Percentiles rank a stretch among this genome's conserved stretches.
Evolutionary conservation across 2,113 vertebrate species (phyloP).

Genomic region (Pristiophorus japonicus): DNA sequence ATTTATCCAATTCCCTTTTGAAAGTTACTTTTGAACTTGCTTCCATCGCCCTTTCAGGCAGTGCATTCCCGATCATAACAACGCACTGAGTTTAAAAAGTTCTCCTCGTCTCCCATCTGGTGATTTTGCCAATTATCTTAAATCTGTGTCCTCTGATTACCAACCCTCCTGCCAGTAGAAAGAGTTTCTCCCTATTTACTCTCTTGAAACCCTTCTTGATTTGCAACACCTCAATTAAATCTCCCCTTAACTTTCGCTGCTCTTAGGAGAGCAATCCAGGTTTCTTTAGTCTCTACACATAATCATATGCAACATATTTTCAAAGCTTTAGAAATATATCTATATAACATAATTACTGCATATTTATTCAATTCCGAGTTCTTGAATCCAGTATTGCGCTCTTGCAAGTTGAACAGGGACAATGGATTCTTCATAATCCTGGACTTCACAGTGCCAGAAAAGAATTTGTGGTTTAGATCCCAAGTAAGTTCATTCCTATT

Average conservation of each 20-base stretch:
- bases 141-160: background rate
- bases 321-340: background rate
- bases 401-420: background rate
- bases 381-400: background rate
- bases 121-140: background rate
- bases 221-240: background rate
- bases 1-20: background rate
- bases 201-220: background rate
- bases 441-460: background rate
- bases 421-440: background rate
- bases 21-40: background rate
- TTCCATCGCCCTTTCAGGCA: background rate
- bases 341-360: background rate
- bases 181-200: background rate
- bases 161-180: background rate
- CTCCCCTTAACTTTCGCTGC: background rate
- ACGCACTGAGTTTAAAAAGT: background rate
- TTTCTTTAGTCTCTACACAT: background rate
- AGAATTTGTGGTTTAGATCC: background rate
- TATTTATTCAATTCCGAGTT: background rate
- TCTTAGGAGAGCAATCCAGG: background rate
- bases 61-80: background rate
- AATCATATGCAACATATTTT: conserved; percentile 10
- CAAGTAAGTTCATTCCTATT: background rate
- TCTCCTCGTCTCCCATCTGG: background rate